Conservation (phyloP, 2,888 invertebrate species). For the Drosophila glabriapex region DNA sequence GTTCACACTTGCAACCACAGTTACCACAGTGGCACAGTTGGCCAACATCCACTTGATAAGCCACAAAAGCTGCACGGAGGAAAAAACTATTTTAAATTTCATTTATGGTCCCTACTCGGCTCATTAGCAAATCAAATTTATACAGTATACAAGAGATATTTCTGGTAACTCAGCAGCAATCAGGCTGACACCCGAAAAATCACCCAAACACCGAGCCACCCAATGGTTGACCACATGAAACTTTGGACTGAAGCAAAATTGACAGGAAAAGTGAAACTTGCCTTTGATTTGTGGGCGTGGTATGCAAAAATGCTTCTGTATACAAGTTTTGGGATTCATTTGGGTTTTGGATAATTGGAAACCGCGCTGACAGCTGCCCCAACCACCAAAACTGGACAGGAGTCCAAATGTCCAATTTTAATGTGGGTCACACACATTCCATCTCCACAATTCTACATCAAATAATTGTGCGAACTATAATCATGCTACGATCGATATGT, state of each 20-base stretch:
- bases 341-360: conserved; percentile 63
- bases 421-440: conserved; percentile 14
- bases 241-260: conserved; percentile 54
- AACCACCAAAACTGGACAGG: conserved; percentile 16
- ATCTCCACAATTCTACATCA: conserved; percentile 11
- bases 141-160: conserved; percentile 47
- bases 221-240: conserved; percentile 66
- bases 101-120: conserved; percentile 60
- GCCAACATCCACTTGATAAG: conserved; percentile 66
- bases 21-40: conserved; percentile 45
- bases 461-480: conserved; percentile 20
- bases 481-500: not conserved
- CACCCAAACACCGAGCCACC: conserved; percentile 10
- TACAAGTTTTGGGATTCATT: conserved; percentile 52
- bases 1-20: conserved; percentile 61
- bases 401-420: conserved; percentile 30
- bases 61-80: conserved; percentile 47
- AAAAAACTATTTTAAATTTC: conserved; percentile 73
- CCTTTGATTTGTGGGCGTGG: conserved; percentile 61
- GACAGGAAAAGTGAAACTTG: conserved; percentile 63
- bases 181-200: conserved; percentile 5
- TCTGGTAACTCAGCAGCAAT: conserved; percentile 32
- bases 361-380: conserved; percentile 61
- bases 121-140: conserved; percentile 79
- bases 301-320: conserved; percentile 48